Conservation (phyloP, 1,140 invertebrate species). For the Apis florea region DNA sequence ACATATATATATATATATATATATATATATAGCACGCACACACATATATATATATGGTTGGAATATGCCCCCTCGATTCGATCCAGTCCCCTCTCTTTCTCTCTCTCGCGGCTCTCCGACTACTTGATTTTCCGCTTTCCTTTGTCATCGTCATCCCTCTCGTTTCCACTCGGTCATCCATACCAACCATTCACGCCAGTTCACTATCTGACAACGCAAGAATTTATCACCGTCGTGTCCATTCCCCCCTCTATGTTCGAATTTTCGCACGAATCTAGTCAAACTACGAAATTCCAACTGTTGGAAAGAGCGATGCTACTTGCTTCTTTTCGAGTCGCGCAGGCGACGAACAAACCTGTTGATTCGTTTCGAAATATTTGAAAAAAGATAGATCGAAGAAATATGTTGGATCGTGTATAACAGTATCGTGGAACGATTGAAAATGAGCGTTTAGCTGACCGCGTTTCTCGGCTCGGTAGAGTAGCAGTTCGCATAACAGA, state of each 20-base stretch:
- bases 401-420: no score
- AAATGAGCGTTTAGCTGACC: not conserved
- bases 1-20: constrained; percentile 26
- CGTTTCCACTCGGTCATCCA: constrained; percentile 64
- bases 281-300: no score
- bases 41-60: no score
- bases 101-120: not conserved
- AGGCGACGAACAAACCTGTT: no score
- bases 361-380: not conserved
- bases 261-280: constrained; percentile 50
- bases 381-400: not conserved
- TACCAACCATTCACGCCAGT: constrained; percentile 78
- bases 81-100: no score
- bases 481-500: constrained; percentile 28
- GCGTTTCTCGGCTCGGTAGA: constrained; percentile 9
- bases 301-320: no score
- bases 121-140: constrained; percentile 27
- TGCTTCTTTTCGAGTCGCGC: no score
- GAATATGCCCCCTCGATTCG: no score
- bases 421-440: no score
- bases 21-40: no score
- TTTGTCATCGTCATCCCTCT: constrained; percentile 21
- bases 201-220: constrained; percentile 72
- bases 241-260: constrained; percentile 64
- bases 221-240: constrained; percentile 75